phyloP scores from a whole-genome alignment of 2,888 invertebrate species.

The Elysia crispata region DNA sequence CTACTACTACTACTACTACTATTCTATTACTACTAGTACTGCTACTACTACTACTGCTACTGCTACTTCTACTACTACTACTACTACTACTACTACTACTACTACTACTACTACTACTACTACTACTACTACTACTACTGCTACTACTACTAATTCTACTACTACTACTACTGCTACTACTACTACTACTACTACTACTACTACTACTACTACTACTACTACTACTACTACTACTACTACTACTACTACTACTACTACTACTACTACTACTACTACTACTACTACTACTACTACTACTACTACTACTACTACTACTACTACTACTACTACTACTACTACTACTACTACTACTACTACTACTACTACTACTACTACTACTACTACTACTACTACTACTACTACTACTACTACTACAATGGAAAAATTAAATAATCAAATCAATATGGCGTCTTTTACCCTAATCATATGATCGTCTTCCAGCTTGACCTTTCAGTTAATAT shows the following conservation, averaged over 20 bases:
- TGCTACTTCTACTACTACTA: no score
- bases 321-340: neutral
- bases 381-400: neutral
- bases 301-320: neutral
- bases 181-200: constrained; percentile 29
- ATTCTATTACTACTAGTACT: no score
- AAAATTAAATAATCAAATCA: no score
- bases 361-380: constrained; percentile 23
- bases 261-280: neutral
- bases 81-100: no score
- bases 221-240: constrained; percentile 6
- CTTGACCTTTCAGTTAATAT: no score
- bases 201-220: constrained; percentile 25
- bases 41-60: no score
- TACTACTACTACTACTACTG: no score
- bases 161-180: no score
- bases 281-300: constrained; percentile 16
- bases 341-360: neutral
- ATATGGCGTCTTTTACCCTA: neutral
- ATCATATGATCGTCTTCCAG: no score
- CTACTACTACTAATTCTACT: no score
- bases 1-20: no score
- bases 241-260: constrained; percentile 9
- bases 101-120: no score
- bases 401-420: neutral